Evolutionary conservation across 1,140 invertebrate species (phyloP).

Genomic region (Hermetia illucens): DNA sequence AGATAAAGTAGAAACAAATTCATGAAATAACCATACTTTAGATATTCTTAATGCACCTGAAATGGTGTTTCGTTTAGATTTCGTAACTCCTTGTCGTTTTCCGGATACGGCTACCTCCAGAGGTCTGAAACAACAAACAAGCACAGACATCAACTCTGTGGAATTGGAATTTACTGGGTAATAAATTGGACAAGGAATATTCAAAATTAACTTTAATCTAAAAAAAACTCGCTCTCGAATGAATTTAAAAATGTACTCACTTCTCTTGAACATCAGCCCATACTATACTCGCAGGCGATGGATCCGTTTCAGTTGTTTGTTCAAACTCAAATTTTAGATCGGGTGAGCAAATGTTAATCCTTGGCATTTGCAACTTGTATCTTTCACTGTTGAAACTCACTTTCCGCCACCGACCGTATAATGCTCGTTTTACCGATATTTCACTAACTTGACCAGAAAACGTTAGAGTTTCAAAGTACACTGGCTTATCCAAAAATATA

Average conservation of each 20-base stretch:
- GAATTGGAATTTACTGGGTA: too few species aligned
- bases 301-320: constrained; percentile 31
- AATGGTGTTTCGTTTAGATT: constrained; percentile 43
- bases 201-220: too few species aligned
- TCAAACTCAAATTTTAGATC: constrained; percentile 29
- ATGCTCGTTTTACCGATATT: constrained; percentile 48
- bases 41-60: constrained; percentile 41
- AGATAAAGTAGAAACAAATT: constrained; percentile 36
- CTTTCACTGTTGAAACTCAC: constrained; percentile 20
- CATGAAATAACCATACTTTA: constrained; percentile 45
- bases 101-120: constrained; percentile 67
- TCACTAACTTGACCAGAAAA: constrained; percentile 49
- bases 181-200: constrained; percentile 2
- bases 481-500: constrained; percentile 46
- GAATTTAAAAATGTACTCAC: constrained; percentile 7
- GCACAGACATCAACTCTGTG: too few species aligned
- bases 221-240: constrained; percentile 2
- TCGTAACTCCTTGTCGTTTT: constrained; percentile 64
- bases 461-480: constrained; percentile 56
- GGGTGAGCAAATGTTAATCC: constrained; percentile 25
- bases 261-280: constrained; percentile 38
- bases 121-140: constrained; percentile 32
- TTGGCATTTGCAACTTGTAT: constrained; percentile 19
- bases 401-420: constrained; percentile 34
- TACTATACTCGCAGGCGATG: constrained; percentile 43